Conservation (phyloP, 2,888 invertebrate genomes). For the Coenonympha arcania region DNA sequence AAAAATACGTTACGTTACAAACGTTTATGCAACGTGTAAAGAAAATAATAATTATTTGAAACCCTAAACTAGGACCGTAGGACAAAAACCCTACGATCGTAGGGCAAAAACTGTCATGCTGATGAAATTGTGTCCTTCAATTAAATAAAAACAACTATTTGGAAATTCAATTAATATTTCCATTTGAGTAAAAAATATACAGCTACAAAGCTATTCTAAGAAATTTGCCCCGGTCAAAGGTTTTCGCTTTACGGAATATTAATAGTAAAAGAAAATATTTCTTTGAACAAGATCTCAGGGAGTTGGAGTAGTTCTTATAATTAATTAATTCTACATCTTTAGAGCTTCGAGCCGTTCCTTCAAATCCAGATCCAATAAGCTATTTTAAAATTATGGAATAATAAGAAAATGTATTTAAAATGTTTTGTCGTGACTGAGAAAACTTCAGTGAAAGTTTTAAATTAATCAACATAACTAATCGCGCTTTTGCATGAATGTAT, state of each 20-base stretch:
- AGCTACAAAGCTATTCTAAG: background rate
- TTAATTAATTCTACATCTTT: conserved; percentile 4
- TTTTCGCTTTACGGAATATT: conserved; percentile 1
- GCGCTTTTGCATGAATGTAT: too few species aligned
- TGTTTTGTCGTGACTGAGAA: background rate
- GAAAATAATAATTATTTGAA: too few species aligned
- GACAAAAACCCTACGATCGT: too few species aligned
- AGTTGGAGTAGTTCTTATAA: background rate
- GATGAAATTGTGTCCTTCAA: too few species aligned
- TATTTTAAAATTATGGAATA: background rate
- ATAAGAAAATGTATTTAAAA: background rate
- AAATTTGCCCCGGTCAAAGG: background rate
- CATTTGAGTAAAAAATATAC: background rate
- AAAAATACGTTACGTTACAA: too few species aligned
- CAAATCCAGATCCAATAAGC: background rate
- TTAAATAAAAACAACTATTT: too few species aligned
- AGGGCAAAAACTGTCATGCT: too few species aligned
- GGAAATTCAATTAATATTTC: too few species aligned
- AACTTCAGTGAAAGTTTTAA: background rate
- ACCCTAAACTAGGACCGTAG: too few species aligned
- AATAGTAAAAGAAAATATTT: conserved; percentile 3
- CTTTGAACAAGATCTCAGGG: background rate
- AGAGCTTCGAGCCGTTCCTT: background rate
- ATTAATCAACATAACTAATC: too few species aligned
- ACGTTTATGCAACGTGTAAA: too few species aligned